Percentiles rank a stretch among this genome's conserved stretches.
phyloP scores from a whole-genome alignment of 1,140 invertebrate genomes.

The Meloidogyne floridensis region DNA sequence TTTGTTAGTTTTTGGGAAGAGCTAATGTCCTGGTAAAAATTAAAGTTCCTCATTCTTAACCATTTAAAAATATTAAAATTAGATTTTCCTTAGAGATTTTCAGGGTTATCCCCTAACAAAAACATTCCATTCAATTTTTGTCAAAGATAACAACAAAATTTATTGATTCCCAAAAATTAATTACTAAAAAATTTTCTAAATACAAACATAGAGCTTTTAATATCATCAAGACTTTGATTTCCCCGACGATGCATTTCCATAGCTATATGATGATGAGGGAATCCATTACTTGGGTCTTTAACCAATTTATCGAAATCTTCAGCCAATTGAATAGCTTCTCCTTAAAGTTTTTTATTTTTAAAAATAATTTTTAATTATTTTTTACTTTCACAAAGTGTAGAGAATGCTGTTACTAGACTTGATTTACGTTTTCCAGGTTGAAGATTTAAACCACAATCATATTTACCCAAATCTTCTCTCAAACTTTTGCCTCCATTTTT shows the following conservation, averaged over 20 bases:
- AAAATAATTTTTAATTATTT: conserved; percentile 5
- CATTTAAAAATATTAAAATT: too few relatives aligned
- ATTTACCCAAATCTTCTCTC: not conserved
- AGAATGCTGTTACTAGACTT: conserved; percentile 21
- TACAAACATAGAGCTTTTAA: not conserved
- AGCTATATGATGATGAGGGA: conserved; percentile 19
- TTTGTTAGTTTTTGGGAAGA: too few relatives aligned
- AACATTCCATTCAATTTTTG: too few relatives aligned
- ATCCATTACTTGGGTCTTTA: conserved; percentile 8
- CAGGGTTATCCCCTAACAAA: too few relatives aligned
- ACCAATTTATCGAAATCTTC: conserved; percentile 25
- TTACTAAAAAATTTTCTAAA: not conserved
- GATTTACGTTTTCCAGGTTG: conserved; percentile 21
- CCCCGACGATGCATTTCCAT: conserved; percentile 1
- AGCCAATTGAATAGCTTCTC: conserved; percentile 31
- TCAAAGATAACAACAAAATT: too few relatives aligned
- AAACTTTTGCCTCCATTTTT: conserved; percentile 19
- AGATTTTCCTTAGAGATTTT: too few relatives aligned
- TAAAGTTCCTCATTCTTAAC: too few relatives aligned
- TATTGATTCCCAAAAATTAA: too few relatives aligned
- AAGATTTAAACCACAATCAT: conserved; percentile 19
- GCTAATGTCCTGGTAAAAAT: too few relatives aligned
- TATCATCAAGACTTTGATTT: conserved; percentile 4
- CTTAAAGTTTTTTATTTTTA: not conserved
- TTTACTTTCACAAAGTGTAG: conserved; percentile 29